phyloP scores from a whole-genome alignment of 2,797 vertebrate genomes.

The Alectoris magna region DNA sequence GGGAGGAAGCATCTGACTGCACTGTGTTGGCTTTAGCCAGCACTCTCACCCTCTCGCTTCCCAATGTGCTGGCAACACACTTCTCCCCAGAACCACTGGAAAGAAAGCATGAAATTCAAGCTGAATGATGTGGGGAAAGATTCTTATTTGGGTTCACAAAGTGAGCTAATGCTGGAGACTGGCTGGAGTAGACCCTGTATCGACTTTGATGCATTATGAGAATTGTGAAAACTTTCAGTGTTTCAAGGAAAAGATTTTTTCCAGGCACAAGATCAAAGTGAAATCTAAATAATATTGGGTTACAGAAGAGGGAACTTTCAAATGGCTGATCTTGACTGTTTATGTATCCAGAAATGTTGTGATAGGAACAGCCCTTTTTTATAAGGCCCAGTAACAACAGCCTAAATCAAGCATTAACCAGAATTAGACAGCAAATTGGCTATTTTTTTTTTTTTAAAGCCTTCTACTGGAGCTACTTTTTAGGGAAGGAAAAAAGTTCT shows the following conservation, averaged over 20 bases:
- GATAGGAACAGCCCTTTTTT: constrained; percentile 59
- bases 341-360: constrained; percentile 73
- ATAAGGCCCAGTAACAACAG: constrained; percentile 57
- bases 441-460: constrained; percentile 49
- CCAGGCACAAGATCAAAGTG: constrained; percentile 76
- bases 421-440: constrained; percentile 61
- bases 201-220: constrained; percentile 61
- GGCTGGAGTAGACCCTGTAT: neutral
- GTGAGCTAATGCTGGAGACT: neutral
- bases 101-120: neutral
- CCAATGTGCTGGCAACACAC: constrained; percentile 8
- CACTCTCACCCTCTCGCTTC: neutral
- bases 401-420: constrained; percentile 65
- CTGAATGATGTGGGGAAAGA: neutral
- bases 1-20: constrained; percentile 43
- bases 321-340: constrained; percentile 57
- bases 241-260: constrained; percentile 76
- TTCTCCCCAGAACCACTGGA: constrained; percentile 7
- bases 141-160: neutral
- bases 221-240: constrained; percentile 55
- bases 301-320: constrained; percentile 64
- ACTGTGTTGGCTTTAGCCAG: neutral
- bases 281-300: constrained; percentile 55
- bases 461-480: neutral
- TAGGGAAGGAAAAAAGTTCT: constrained; percentile 38